Evolutionary conservation across 1,140 invertebrate species (phyloP).

Genomic region (Solenopsis fugax): DNA sequence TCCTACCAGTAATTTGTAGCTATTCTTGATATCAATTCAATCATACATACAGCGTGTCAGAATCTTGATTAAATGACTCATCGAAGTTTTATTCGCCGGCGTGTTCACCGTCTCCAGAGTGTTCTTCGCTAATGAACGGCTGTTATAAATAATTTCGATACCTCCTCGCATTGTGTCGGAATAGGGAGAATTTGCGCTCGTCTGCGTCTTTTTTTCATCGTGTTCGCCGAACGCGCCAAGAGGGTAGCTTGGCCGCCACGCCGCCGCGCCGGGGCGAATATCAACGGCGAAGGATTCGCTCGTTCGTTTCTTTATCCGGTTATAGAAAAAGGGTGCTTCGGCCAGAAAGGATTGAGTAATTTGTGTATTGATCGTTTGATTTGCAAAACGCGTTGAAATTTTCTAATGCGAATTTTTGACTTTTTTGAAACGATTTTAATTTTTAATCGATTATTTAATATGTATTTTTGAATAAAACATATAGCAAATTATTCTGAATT

Average conservation of each 20-base stretch:
- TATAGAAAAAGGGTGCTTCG: conserved; percentile 63
- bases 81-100: conserved; percentile 32
- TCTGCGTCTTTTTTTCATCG: conserved; percentile 53
- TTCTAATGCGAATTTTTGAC: background rate
- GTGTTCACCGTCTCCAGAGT: conserved; percentile 71
- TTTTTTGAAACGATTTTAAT: background rate
- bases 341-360: conserved; percentile 67
- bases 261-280: background rate
- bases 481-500: background rate
- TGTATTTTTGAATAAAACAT: background rate
- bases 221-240: conserved; percentile 53
- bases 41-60: background rate
- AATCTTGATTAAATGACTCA: conserved; percentile 36
- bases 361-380: conserved; percentile 37
- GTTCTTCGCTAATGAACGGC: conserved; percentile 82
- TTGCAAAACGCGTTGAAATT: background rate
- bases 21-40: conserved; percentile 16
- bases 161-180: conserved; percentile 77
- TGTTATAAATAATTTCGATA: conserved; percentile 84
- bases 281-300: conserved; percentile 18
- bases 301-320: conserved; percentile 71
- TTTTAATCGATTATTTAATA: background rate
- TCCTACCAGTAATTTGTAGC: conserved; percentile 3
- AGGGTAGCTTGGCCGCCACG: conserved; percentile 46
- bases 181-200: conserved; percentile 50